Conservation (phyloP, 2,797 vertebrate genomes). For the Chrosomus eos region DNA sequence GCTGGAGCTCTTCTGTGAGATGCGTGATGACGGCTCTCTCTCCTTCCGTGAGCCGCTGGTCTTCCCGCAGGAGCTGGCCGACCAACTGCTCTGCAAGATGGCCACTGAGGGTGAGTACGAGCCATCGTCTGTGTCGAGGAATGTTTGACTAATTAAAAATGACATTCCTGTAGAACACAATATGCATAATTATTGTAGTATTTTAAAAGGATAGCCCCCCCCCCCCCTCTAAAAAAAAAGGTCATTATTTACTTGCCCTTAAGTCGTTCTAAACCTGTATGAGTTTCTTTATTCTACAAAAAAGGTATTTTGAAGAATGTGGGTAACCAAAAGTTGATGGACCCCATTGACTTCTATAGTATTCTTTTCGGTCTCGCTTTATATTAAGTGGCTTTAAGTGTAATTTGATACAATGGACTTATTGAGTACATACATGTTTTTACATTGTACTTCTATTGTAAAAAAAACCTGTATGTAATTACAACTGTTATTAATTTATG, state of each 20-base stretch:
- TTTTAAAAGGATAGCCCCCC: background rate
- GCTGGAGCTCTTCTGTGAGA: constrained; percentile 91
- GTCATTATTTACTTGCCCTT: background rate
- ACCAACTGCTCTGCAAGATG: constrained; percentile 95
- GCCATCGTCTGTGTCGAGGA: background rate
- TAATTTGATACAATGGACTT: too few relatives aligned
- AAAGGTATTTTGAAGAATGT: background rate
- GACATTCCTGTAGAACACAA: background rate
- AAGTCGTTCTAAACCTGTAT: background rate
- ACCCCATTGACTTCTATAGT: background rate
- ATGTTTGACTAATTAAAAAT: background rate
- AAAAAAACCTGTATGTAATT: too few relatives aligned
- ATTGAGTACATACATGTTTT: too few relatives aligned
- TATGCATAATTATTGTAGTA: background rate
- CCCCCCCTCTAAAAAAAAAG: too few relatives aligned
- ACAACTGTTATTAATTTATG: too few relatives aligned
- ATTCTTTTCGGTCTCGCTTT: too few relatives aligned
- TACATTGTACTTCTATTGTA: too few relatives aligned
- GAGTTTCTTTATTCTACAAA: background rate
- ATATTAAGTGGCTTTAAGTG: too few relatives aligned
- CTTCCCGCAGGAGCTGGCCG: constrained; percentile 97
- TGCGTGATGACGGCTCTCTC: constrained; percentile 90
- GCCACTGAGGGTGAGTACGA: constrained; percentile 87
- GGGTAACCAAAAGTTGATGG: background rate
- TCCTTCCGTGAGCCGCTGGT: constrained; percentile 92